A percentile compares a stretch with the other conserved stretches of the same genome.
Evolutionary conservation across 2,113 vertebrate genomes (phyloP).

Genomic region (Lanius collurio): DNA sequence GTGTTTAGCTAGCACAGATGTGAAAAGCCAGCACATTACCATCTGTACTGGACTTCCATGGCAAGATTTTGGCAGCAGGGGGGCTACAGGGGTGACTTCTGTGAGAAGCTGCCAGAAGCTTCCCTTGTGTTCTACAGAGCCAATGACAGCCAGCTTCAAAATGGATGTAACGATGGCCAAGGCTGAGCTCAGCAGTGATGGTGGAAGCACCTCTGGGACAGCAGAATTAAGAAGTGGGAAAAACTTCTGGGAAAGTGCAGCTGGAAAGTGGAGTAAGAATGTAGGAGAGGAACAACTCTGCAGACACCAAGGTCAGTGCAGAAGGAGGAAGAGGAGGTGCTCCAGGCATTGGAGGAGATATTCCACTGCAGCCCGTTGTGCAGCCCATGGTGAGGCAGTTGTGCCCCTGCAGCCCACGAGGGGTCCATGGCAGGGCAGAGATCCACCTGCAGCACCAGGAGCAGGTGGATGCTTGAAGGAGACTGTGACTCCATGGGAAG

Average conservation of each 20-base stretch:
- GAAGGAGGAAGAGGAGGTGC: background rate
- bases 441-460: background rate
- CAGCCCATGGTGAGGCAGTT: background rate
- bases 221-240: background rate
- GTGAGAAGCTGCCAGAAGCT: background rate
- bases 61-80: background rate
- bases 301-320: background rate
- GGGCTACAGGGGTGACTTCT: background rate
- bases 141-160: accelerated
- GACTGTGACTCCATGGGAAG: background rate
- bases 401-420: background rate
- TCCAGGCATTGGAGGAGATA: background rate
- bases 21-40: background rate
- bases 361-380: background rate
- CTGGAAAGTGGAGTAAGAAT: background rate
- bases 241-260: background rate
- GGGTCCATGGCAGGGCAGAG: background rate
- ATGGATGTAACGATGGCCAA: accelerated
- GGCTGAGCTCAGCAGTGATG: accelerated
- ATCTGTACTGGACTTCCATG: background rate
- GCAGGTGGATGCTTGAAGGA: background rate
- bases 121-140: accelerated
- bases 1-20: background rate
- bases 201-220: background rate
- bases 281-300: background rate